Evolutionary conservation across 2,113 vertebrate species (phyloP), one percentile per base, ranked within the genome.

Genomic region (Boulengerochromis microlepis): DNA sequence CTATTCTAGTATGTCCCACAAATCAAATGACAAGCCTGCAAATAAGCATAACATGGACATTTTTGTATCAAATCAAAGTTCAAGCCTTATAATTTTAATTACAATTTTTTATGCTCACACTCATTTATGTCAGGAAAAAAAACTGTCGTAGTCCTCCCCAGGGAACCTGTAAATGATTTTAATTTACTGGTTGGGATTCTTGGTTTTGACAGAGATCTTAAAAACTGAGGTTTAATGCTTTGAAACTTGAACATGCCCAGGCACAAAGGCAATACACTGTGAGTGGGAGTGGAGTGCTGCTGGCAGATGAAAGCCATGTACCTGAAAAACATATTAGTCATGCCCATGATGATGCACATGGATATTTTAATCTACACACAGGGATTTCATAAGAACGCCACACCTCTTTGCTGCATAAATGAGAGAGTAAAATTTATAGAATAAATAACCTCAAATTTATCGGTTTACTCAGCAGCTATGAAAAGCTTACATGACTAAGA

Each of bases 301-400:
- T 82, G 66, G 76, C 52, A 81, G 33, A 87, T 74, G 42, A 86
- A 85, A 78, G 86, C 64, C 19, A 35, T 38, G 33, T 29, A 88
- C 78, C 85, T 91, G 85, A 81, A 91, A 56, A 83, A 53, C n/a
- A 31, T 18, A 33, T 82, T 66, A 78, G 35, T 90, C 86, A 86
- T 64, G 74, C 10, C 16, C 74, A 19, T 54, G 26, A 80, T 80
- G 35, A 84, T 66, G 57, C 78, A 38, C 56, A 5, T n/a, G 54
- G 59, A 71, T 52, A 38, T 86, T 90, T 64, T 18, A 40, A 89
- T 83, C 26, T 47, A 33, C 2, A 16, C n/a, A 13, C 29, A 18
- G 9, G 22, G 80, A 22, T 56, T 82, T 66, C n/a, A 26, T 26
- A 24, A 56, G 5, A 47, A 33, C 7, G 1, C 45, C 26, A 52